Conservation (phyloP, 1,140 invertebrate species). For the Drosophila carrolli region DNA sequence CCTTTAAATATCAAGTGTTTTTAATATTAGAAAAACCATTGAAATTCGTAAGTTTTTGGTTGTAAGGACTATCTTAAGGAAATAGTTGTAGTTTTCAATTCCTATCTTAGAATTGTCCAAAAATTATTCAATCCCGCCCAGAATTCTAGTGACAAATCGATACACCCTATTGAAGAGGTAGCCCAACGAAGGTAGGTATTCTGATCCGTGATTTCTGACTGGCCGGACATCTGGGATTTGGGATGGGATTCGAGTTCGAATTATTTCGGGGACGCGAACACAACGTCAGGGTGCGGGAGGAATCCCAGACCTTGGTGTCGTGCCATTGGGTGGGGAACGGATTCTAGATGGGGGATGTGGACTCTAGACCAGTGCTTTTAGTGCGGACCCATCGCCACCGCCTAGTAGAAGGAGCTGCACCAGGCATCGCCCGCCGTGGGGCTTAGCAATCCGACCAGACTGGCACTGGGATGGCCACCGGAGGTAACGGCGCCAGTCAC, state of each 20-base stretch:
- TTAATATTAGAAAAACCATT: too few species aligned
- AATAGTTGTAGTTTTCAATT: not conserved
- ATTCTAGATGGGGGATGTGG: not conserved
- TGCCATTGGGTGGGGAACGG: slow-evolving; percentile 13
- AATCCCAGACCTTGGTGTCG: slow-evolving; percentile 22
- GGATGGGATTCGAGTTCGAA: slow-evolving; percentile 13
- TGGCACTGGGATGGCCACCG: slow-evolving; percentile 40
- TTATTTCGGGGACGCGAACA: slow-evolving; percentile 5
- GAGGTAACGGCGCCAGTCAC: slow-evolving; percentile 62
- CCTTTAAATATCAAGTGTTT: too few species aligned
- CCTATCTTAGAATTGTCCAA: not conserved
- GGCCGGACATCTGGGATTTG: slow-evolving; percentile 4
- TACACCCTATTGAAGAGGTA: slow-evolving; percentile 10
- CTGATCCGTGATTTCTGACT: slow-evolving; percentile 39
- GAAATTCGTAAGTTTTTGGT: too few species aligned
- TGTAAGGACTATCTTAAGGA: too few species aligned
- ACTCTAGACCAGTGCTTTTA: slow-evolving; percentile 36
- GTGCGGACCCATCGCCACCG: slow-evolving; percentile 27
- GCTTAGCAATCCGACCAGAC: slow-evolving; percentile 72
- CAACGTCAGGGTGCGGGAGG: slow-evolving; percentile 29
- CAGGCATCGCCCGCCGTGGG: slow-evolving; percentile 79
- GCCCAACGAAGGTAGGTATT: slow-evolving; percentile 8
- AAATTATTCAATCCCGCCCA: not conserved
- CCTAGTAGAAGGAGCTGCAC: slow-evolving; percentile 82
- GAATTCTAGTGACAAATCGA: slow-evolving; percentile 2